Base-by-base conservation (phyloP, 2,888 invertebrate genomes). In the Ceriagrion tenellum region DNA sequence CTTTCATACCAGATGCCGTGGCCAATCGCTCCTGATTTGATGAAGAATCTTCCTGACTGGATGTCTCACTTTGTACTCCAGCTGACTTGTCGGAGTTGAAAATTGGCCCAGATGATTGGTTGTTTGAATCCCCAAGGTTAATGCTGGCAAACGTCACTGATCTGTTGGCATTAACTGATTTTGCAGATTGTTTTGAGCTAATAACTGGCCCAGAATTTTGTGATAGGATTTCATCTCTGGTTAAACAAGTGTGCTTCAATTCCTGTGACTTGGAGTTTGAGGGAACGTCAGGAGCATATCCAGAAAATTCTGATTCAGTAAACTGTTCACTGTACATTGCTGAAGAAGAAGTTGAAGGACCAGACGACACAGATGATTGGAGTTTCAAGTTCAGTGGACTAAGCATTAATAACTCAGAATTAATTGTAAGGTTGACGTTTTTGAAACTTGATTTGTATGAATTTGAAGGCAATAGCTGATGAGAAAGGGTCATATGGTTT, bases 331-430 rank as follows among this genome's bases (percentile, higher is more conserved):
- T 81, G 81, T 18, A 35, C 13, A 81, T 35, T 18, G 35, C 81
- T 35, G 81, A 81, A 30, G 81, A 81, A n/a, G 81, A 81, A 18
- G 81, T 81, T 81, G 35, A 81, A 16, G 35, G 30, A 35, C 81
- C 81, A 81, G 30, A 81, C 35, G 81, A 81, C 30, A 30, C 81
- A 81, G 81, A 81, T 35, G 81, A 35, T 13, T 18, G 30, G 16
- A 35, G 35, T 18, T 81, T 81, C 12, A 81, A 35, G 35, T 81
- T 81, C 81, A 81, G 16, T 13, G 81, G 81, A 81, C 81, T 81
- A 18, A 81, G 81, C 81, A 81, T 81, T 81, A 81, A 81, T 16
- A 81, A 81, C 35, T 81, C 81, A 35, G 81, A 81, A 35, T 81
- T 35, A 81, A 30, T 12, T 3, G 30, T 18, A 16, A 35, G 35